A percentile compares a stretch with the other conserved stretches of the same genome.
phyloP scores from a whole-genome alignment of 1,140 invertebrate genomes.

The Penaeus indicus region DNA sequence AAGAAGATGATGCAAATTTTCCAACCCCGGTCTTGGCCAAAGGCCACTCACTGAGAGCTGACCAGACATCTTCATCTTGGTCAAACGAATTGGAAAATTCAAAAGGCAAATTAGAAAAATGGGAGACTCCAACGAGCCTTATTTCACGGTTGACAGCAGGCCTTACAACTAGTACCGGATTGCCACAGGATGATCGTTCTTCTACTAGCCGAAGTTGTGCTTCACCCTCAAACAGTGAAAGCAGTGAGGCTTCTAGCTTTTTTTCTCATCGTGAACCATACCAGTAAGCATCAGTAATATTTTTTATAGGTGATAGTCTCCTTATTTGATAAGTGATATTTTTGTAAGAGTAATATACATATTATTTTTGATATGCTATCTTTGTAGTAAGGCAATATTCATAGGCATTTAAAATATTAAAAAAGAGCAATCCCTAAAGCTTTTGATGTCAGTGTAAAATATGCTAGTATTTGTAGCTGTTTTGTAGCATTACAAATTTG shows the following conservation, averaged over 20 bases:
- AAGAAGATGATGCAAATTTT: neutral
- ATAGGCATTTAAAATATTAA: too few relatives aligned
- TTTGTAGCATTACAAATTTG: neutral
- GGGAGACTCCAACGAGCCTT: conserved; percentile 53
- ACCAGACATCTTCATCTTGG: neutral
- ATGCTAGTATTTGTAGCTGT: neutral
- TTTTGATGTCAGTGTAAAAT: neutral
- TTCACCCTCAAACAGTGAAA: conserved; percentile 52
- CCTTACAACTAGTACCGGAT: conserved; percentile 29
- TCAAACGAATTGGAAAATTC: neutral
- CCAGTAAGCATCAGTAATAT: conserved; percentile 37
- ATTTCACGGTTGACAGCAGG: conserved; percentile 55
- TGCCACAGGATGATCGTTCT: conserved; percentile 25
- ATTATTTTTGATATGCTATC: too few relatives aligned
- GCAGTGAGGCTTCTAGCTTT: conserved; percentile 38
- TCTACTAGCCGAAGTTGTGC: conserved; percentile 15
- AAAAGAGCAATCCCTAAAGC: too few relatives aligned
- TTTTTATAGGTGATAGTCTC: neutral
- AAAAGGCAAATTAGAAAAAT: neutral
- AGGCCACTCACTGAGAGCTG: neutral
- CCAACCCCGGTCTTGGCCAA: conserved; percentile 3
- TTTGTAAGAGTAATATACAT: neutral
- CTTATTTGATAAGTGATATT: neutral
- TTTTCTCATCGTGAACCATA: conserved; percentile 33
- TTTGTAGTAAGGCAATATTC: too few relatives aligned